Percentiles rank a stretch among this genome's conserved stretches.
These are phyloP conservation scores for Dromococcyx pavoninus DNA, from an alignment of 2,797 vertebrate species.

Conservation along the genomic window DNA sequence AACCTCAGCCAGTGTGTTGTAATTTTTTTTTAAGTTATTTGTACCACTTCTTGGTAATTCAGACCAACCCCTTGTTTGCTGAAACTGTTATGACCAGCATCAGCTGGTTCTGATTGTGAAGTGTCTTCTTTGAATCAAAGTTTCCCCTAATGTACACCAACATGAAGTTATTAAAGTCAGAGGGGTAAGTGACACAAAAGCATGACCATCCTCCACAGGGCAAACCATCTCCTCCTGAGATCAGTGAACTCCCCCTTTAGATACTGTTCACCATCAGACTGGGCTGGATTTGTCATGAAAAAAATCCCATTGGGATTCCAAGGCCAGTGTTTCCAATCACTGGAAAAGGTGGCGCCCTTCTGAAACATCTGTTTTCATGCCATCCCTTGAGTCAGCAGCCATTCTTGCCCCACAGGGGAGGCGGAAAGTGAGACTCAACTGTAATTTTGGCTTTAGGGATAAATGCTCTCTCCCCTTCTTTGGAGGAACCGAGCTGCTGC, in stretches of 20 bases:
- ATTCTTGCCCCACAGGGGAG: background rate
- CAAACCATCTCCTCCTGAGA: background rate
- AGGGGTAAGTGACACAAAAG: background rate
- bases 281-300: background rate
- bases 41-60: background rate
- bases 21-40: background rate
- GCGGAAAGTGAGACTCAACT: background rate
- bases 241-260: background rate
- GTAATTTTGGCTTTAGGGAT: background rate
- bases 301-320: background rate
- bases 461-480: background rate
- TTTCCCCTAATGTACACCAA: background rate
- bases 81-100: background rate
- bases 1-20: background rate
- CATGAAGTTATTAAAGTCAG: background rate
- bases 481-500: slow-evolving; percentile 24
- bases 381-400: background rate
- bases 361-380: background rate
- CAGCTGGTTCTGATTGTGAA: background rate
- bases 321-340: background rate
- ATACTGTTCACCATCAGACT: background rate
- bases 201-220: background rate
- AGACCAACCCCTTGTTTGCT: background rate
- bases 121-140: background rate
- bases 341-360: background rate